Base-by-base conservation (phyloP, 2,113 vertebrate genomes). In the Plotosus lineatus region DNA sequence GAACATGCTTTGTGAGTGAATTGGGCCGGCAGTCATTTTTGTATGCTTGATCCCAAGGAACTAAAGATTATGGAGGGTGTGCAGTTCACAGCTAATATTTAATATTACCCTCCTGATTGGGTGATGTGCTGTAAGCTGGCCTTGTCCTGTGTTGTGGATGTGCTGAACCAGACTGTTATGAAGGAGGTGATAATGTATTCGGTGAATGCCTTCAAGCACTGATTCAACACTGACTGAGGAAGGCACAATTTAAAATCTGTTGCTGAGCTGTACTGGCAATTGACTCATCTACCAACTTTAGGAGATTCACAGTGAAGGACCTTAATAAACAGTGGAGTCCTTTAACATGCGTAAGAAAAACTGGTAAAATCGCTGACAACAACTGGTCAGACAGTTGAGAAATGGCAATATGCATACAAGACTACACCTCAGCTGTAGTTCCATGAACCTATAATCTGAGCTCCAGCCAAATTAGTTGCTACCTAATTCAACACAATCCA, bases 161-260 rank as follows among this genome's bases (percentile, higher is more conserved):
- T 48, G 68, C 66, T 48, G 68, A 48, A 48, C 44, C 68, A 71
- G 68, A 46, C 68, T 46, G 40, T 48, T 71, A 46, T 31, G 68
- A 44, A 72, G 68, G 42, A 71, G 68, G 42, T 71, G 68, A 48
- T n/a, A 50, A 72, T 72, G 68, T 72, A 48, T 26, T 71, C 7
- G 26, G 14, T 72, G 44, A 50, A 72, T 42, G 68, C 26, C 8
- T 7, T 31, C n/a, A 72, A n/a, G 63, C 63, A 66, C 63, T 66
- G 36, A 66, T 40, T 38, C 63, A 66, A 66, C 36, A 42, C 9
- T 40, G 63, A 42, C 21, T 65, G 17, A 65, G 17, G 40, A 21
- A 46, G 8, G 66, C 68, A 48, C 44, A 31, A 31, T 72, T 72
- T 72, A 17, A 48, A 1, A 71, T 71, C 42, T 48, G 23, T 44